Evolutionary conservation across 1,140 invertebrate genomes (phyloP).

Genomic region (Drosophila sproati): DNA sequence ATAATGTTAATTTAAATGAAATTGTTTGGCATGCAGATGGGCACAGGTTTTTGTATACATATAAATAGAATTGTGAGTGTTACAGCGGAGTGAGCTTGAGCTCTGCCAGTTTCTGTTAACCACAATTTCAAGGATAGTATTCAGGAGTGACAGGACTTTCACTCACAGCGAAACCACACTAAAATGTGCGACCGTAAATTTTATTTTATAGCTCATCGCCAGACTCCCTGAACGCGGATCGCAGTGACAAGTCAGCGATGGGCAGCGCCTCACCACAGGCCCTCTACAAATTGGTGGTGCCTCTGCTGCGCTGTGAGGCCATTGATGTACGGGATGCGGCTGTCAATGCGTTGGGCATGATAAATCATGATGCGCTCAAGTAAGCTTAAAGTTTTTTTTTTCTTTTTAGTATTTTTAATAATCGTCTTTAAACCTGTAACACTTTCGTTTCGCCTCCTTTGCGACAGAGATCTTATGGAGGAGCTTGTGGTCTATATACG

Average conservation of each 20-base stretch:
- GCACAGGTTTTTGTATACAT: not conserved
- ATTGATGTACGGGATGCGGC: slow-evolving; percentile 96
- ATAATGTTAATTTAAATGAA: slow-evolving; percentile 64
- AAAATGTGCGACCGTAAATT: slow-evolving; percentile 71
- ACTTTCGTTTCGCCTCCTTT: not conserved
- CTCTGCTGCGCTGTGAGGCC: slow-evolving; percentile 95
- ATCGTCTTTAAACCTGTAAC: slow-evolving; percentile 6
- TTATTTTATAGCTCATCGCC: slow-evolving; percentile 90
- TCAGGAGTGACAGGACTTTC: not conserved
- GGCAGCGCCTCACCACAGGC: slow-evolving; percentile 90
- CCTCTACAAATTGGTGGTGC: slow-evolving; percentile 96
- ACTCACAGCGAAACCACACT: slow-evolving; percentile 41
- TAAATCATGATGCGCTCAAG: slow-evolving; percentile 96
- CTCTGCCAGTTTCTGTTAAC: slow-evolving; percentile 14
- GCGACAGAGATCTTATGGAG: slow-evolving; percentile 95
- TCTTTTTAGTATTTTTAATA: not conserved
- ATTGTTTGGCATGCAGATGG: slow-evolving; percentile 16
- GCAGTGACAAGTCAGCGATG: slow-evolving; percentile 88
- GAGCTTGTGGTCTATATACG: slow-evolving; percentile 95
- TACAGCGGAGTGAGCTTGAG: slow-evolving; percentile 2
- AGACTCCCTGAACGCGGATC: slow-evolving; percentile 92
- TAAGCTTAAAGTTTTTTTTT: slow-evolving; percentile 85
- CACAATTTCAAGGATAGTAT: not conserved
- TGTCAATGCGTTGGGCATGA: slow-evolving; percentile 96
- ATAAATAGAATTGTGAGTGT: slow-evolving; percentile 32